Conservation (phyloP, 2,888 invertebrate species). For the Sphecodes monilicornis region DNA sequence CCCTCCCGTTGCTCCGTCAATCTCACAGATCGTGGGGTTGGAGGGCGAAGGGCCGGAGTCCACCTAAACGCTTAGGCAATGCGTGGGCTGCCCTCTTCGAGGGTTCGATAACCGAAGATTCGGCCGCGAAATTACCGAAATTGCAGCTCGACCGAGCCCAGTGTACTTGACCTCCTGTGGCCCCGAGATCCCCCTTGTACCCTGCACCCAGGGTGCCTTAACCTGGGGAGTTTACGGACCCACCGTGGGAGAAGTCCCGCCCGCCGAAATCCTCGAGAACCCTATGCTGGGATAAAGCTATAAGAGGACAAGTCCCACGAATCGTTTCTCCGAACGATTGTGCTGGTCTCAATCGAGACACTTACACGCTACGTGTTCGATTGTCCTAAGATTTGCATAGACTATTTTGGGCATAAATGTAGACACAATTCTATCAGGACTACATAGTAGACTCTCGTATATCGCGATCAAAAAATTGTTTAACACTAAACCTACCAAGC, state of each 20-base stretch:
- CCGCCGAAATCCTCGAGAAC: conserved; percentile 32
- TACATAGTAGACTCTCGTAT: no score
- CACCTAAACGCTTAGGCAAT: conserved; percentile 63
- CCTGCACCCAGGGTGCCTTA: conserved; percentile 32
- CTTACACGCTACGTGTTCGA: not conserved
- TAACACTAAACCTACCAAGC: no score
- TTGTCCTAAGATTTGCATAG: no score
- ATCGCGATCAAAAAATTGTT: no score
- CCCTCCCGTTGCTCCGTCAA: conserved; percentile 17
- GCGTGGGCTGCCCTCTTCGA: conserved; percentile 58
- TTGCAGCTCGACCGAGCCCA: conserved; percentile 69
- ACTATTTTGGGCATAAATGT: not conserved
- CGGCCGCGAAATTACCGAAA: conserved; percentile 76
- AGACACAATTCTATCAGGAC: no score
- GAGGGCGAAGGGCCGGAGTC: conserved; percentile 28
- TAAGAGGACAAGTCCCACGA: not conserved
- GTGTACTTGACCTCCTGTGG: conserved; percentile 70
- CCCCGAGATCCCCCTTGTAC: conserved; percentile 28
- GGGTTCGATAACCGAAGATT: conserved; percentile 71
- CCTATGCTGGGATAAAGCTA: not conserved
- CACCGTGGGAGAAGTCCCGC: conserved; percentile 64
- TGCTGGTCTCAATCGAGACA: not conserved
- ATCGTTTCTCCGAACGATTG: not conserved
- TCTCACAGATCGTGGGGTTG: conserved; percentile 16
- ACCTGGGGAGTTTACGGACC: conserved; percentile 40